Evolutionary conservation across 2,888 invertebrate species (phyloP).

Genomic region (Bombylius major): DNA sequence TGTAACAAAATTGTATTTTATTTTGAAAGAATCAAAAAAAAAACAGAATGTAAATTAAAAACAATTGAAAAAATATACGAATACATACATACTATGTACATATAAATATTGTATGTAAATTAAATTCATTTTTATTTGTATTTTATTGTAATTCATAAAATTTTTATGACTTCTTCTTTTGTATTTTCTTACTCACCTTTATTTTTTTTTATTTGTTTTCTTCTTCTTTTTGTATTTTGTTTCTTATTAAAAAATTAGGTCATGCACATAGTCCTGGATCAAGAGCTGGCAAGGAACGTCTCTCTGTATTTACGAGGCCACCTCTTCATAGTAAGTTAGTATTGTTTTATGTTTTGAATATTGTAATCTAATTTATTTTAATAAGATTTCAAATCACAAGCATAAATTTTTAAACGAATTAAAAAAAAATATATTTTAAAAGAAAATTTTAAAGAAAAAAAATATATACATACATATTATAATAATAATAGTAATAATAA

Average conservation of each 20-base stretch:
- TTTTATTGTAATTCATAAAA: too few relatives aligned
- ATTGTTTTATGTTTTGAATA: conserved; percentile 30
- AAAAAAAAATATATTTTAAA: neutral
- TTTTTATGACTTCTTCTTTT: too few relatives aligned
- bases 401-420: neutral
- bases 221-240: neutral
- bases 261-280: conserved; percentile 33
- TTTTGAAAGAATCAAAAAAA: neutral
- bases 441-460: neutral
- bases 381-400: neutral
- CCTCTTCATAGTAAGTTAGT: conserved; percentile 48
- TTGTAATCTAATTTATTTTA: too few relatives aligned
- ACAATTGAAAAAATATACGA: too few relatives aligned
- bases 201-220: too few relatives aligned
- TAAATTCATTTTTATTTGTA: too few relatives aligned
- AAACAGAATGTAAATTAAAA: too few relatives aligned
- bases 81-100: too few relatives aligned
- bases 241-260: conserved; percentile 14
- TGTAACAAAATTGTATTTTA: neutral
- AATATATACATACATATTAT: neutral
- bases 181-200: too few relatives aligned
- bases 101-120: too few relatives aligned
- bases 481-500: too few relatives aligned
- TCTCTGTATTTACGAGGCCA: conserved; percentile 40
- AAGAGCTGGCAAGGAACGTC: conserved; percentile 37